phyloP scores from a whole-genome alignment of 2,797 vertebrate genomes.

The Synanceia verrucosa region DNA sequence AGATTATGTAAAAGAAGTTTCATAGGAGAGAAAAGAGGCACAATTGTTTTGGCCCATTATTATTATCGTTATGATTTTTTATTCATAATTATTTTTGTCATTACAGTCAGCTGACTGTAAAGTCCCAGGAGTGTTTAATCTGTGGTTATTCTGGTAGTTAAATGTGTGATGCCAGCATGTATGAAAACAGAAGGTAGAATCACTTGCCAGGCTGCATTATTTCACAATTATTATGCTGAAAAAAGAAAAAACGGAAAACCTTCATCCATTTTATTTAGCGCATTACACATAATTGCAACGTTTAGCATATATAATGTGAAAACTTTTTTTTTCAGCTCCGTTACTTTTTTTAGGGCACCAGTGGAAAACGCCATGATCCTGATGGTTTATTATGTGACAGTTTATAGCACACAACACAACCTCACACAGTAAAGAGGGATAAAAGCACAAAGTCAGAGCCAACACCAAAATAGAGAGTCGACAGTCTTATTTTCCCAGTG shows the following conservation, averaged over 20 bases:
- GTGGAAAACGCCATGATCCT: background rate
- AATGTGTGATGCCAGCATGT: constrained; percentile 45
- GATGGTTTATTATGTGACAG: background rate
- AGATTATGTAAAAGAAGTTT: constrained; percentile 1
- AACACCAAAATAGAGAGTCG: constrained; percentile 22
- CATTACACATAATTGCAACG: background rate
- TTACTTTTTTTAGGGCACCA: too few relatives aligned
- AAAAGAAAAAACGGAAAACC: background rate
- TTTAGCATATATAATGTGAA: background rate
- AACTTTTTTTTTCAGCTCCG: background rate
- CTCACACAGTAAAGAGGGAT: background rate
- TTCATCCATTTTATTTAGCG: constrained; percentile 33
- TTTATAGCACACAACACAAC: background rate
- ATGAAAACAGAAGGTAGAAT: constrained; percentile 41
- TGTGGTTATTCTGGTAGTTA: constrained; percentile 47
- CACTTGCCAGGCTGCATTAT: constrained; percentile 22
- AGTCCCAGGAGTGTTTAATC: constrained; percentile 17
- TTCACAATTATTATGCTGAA: constrained; percentile 15
- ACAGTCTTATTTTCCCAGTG: constrained; percentile 16
- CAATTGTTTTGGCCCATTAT: constrained; percentile 13
- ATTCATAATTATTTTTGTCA: constrained; percentile 17
- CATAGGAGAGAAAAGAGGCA: background rate
- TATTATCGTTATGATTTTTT: background rate
- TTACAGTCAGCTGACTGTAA: constrained; percentile 22
- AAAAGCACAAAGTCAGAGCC: constrained; percentile 7